Percentiles rank a stretch among this genome's conserved stretches.
Evolutionary conservation across 2,888 invertebrate species (phyloP).

Genomic region (Ctena decussata): DNA sequence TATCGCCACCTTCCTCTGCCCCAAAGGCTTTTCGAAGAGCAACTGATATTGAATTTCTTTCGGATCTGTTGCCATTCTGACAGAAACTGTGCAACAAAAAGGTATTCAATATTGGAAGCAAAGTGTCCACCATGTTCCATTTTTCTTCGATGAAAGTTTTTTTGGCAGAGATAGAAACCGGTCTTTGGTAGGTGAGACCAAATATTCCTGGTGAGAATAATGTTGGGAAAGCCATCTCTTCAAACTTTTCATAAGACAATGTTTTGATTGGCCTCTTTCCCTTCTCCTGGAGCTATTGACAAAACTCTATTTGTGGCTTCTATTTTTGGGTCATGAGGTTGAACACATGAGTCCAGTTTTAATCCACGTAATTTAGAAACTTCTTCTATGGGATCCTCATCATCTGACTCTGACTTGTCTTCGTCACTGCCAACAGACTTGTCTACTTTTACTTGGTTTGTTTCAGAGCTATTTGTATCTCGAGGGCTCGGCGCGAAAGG

Average conservation of each 20-base stretch:
- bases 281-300: constrained; percentile 31
- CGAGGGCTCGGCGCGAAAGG: too few relatives aligned
- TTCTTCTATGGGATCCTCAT: not conserved
- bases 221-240: constrained; percentile 42
- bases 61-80: constrained; percentile 48
- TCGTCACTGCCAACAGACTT: too few relatives aligned
- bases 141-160: constrained; percentile 49
- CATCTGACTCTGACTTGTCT: too few relatives aligned
- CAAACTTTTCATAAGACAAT: constrained; percentile 35
- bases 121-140: constrained; percentile 31
- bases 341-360: constrained; percentile 38
- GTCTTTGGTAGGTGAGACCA: constrained; percentile 32
- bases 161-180: constrained; percentile 31
- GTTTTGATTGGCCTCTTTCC: constrained; percentile 34
- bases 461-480: too few relatives aligned
- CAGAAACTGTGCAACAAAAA: constrained; percentile 49
- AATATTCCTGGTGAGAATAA: constrained; percentile 41
- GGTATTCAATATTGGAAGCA: constrained; percentile 45
- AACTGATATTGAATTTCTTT: constrained; percentile 23
- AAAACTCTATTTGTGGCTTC: constrained; percentile 31
- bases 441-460: too few relatives aligned
- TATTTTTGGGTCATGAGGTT: constrained; percentile 27
- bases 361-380: constrained; percentile 11
- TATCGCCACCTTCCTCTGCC: constrained; percentile 1
- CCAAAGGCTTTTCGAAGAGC: constrained; percentile 8